A percentile compares a stretch with the other conserved stretches of the same genome.
phyloP scores from a whole-genome alignment of 2,113 vertebrate species.

The Accipiter cooperii region DNA sequence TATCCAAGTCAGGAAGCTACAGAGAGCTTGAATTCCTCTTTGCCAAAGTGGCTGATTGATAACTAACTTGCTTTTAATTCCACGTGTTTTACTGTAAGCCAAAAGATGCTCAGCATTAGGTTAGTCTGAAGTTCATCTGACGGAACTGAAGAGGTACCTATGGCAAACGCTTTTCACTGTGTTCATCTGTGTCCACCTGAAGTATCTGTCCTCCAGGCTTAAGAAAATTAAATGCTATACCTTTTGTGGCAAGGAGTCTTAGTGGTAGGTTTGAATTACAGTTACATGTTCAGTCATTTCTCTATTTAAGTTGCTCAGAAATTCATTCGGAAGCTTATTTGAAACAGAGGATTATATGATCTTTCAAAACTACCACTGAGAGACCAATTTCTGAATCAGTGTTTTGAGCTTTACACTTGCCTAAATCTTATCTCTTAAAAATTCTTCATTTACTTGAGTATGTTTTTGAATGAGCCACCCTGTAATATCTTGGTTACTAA shows the following conservation, averaged over 20 bases:
- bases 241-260: neutral
- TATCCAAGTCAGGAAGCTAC: neutral
- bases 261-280: neutral
- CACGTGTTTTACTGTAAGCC: neutral
- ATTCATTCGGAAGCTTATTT: neutral
- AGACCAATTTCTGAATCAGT: neutral
- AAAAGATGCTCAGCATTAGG: neutral
- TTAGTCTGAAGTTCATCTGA: neutral
- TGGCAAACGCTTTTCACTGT: neutral
- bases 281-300: neutral
- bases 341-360: neutral
- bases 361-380: neutral
- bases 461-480: neutral
- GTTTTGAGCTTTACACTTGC: neutral
- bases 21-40: neutral
- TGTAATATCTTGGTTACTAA: neutral
- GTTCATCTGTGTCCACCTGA: neutral
- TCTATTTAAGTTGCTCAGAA: neutral
- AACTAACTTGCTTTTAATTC: neutral
- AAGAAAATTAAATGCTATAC: neutral
- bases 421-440: neutral
- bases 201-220: neutral
- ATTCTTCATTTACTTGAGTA: neutral
- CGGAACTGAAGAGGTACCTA: neutral
- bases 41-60: neutral